Evolutionary conservation across 2,113 vertebrate genomes (phyloP).

Genomic region (Prochilodus magdalenae): DNA sequence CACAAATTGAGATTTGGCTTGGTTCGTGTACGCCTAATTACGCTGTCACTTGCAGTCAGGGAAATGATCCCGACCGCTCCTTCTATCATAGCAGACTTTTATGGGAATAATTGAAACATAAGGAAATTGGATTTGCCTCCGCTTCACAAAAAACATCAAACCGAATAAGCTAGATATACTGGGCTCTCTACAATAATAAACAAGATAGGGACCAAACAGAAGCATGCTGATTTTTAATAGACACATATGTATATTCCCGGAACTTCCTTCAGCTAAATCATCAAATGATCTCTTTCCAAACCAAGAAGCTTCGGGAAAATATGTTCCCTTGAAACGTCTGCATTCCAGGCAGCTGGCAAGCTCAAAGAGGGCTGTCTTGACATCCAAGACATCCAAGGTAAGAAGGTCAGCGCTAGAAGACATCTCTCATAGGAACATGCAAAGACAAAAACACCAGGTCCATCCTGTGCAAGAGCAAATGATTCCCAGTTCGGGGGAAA

Average conservation of each 20-base stretch:
- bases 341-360: conserved; percentile 14
- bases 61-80: neutral
- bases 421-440: conserved; percentile 34
- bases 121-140: neutral
- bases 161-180: neutral
- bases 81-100: neutral
- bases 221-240: neutral
- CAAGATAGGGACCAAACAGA: no score
- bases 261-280: neutral
- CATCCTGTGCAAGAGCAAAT: no score
- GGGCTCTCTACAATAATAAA: neutral
- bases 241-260: neutral
- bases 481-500: no score
- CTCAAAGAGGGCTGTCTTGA: neutral
- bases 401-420: neutral
- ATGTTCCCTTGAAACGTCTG: conserved; percentile 21
- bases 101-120: neutral
- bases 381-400: no score
- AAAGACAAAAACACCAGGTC: neutral
- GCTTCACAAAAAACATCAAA: neutral
- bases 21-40: conserved; percentile 11
- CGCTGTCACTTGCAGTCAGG: neutral
- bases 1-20: neutral
- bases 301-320: neutral
- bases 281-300: neutral